Percentiles rank a stretch among this genome's conserved stretches.
Evolutionary conservation across 2,113 vertebrate species (phyloP).

Genomic region (Tretioscincus oriximinensis): DNA sequence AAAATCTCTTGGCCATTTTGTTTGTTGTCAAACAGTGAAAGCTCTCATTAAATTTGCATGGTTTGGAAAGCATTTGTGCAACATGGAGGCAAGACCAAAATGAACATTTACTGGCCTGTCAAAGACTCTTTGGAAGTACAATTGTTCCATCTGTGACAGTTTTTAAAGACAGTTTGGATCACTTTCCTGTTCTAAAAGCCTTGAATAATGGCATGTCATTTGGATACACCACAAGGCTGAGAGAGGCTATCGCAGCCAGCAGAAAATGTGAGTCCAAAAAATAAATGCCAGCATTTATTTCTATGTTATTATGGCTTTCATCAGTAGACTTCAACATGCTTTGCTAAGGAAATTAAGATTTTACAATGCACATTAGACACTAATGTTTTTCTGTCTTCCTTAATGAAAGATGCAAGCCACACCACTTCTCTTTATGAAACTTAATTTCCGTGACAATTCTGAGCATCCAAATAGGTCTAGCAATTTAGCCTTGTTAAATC

Average conservation of each 20-base stretch:
- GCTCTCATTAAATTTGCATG: fast-evolving
- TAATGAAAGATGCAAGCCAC: background rate
- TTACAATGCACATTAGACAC: background rate
- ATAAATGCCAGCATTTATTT: slow-evolving; percentile 31
- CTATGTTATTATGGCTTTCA: background rate
- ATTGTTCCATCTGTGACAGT: background rate
- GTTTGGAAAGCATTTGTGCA: fast-evolving
- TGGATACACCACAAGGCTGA: slow-evolving; percentile 27
- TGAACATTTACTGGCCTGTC: background rate
- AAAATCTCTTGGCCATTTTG: background rate
- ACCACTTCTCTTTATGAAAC: background rate
- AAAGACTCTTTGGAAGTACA: slow-evolving; percentile 4
- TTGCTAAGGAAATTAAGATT: background rate
- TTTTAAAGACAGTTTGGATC: slow-evolving; percentile 22
- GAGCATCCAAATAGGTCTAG: background rate
- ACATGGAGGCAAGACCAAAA: background rate
- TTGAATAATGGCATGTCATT: slow-evolving; percentile 11
- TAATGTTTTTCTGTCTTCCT: slow-evolving; percentile 1
- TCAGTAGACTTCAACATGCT: background rate
- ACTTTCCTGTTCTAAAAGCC: slow-evolving; percentile 23
- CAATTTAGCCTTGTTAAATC: background rate
- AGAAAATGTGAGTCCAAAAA: slow-evolving; percentile 28
- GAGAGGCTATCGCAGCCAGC: background rate
- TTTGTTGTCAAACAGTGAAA: background rate
- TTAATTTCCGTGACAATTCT: background rate